Evolutionary conservation across 2,888 invertebrate species (phyloP), one percentile per base, ranked within the genome.

Genomic region (Orchestes rusci): DNA sequence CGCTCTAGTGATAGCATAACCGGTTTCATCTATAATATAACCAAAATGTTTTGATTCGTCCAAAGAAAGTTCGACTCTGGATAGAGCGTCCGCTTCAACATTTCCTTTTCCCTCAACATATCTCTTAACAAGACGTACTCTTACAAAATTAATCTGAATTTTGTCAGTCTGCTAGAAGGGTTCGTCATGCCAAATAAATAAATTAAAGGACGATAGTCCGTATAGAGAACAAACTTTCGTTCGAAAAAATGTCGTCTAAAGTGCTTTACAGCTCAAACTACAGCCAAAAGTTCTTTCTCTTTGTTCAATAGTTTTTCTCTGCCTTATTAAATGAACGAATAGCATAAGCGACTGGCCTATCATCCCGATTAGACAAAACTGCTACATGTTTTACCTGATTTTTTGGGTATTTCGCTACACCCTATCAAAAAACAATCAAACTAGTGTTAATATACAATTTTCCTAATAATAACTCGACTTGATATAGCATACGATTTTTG

Each of bases 241-340:
- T 66, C 66, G 40, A 56, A 64, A 2, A 68, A 36, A 40, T 67
- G 68, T 2, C 65, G 62, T 20, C 64, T 16, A 47, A 65, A 68
- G 44, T 64, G 55, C 51, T 63, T 59, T 1, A 52, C 45, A 5
- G 51, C 53, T 59, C 61, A 66, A 4, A 67, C 54, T 7, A 69
- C 62, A 0, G 63, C 35, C 19, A 19, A 19, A 35, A 35, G 18
- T 35, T 39, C 32, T 23, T 40, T 40, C 10, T 40, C 3, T n/a
- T 33, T 19, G 42, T 35, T 3, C 18, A 16, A 15, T 42, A 42
- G 15, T 34, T 28, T 15, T n/a, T 1, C 10, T 53, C 42, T 8
- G 43, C 36, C 44, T 41, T 50, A 36, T 44, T 50, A 8, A 51
- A 29, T n/a, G 27, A 20, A 27, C 45, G 31, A 35, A 42, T 42